phyloP scores from a whole-genome alignment of 2,888 invertebrate genomes.

The Xestia sexstrigata region DNA sequence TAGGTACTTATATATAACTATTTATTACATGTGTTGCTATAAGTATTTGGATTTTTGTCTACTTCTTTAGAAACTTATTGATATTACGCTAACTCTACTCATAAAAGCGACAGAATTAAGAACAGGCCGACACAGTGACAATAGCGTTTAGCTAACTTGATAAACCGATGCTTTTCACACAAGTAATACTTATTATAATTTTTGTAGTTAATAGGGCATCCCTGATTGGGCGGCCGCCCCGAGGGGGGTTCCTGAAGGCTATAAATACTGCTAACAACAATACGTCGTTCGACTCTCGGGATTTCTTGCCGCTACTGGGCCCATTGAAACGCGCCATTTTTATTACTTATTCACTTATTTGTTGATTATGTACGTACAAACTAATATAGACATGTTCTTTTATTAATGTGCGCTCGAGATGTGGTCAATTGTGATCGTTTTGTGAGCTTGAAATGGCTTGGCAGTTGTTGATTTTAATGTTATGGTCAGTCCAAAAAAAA shows the following conservation, averaged over 20 bases:
- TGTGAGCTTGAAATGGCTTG: slow-evolving; percentile 11
- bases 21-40: background rate
- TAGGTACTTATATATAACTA: no score
- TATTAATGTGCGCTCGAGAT: slow-evolving; percentile 31
- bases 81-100: background rate
- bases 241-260: slow-evolving; percentile 47
- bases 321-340: slow-evolving; percentile 66
- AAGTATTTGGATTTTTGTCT: background rate
- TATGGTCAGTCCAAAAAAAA: background rate
- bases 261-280: slow-evolving; percentile 63
- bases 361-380: slow-evolving; percentile 48
- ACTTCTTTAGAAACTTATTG: background rate
- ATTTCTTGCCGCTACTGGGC: slow-evolving; percentile 65
- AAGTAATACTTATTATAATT: slow-evolving; percentile 39
- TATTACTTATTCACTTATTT: slow-evolving; percentile 55
- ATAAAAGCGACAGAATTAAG: background rate
- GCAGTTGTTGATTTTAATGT: slow-evolving; percentile 15
- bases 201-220: slow-evolving; percentile 33
- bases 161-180: background rate
- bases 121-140: background rate
- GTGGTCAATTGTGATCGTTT: slow-evolving; percentile 30
- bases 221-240: slow-evolving; percentile 34
- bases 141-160: background rate
- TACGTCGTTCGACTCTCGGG: slow-evolving; percentile 61
- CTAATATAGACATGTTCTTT: slow-evolving; percentile 52